Conservation (phyloP, 2,888 invertebrate species). For the Rhagium mordax region DNA sequence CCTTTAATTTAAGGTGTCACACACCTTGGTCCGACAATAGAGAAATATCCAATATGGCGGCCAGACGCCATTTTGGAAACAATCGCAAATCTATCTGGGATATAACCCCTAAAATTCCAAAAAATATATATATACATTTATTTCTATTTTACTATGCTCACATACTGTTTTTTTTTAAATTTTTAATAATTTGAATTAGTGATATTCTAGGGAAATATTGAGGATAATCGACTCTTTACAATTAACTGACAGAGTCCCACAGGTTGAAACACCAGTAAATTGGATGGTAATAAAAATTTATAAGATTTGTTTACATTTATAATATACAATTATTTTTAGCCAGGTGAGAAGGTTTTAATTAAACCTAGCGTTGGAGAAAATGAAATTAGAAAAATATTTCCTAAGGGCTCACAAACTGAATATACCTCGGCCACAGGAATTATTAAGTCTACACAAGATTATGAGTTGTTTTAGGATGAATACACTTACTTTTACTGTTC, state of each 20-base stretch:
- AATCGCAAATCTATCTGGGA: too few species aligned
- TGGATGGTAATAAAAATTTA: not conserved
- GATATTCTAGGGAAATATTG: slow-evolving; percentile 14
- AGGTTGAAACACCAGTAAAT: slow-evolving; percentile 16
- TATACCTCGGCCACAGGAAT: not conserved
- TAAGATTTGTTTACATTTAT: not conserved
- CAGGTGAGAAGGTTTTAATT: slow-evolving; percentile 14
- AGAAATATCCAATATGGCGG: too few species aligned
- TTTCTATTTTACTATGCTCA: too few species aligned
- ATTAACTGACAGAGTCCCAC: slow-evolving; percentile 11
- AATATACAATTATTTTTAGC: slow-evolving; percentile 1
- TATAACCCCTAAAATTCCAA: too few species aligned
- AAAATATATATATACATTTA: too few species aligned
- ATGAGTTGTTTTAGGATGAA: too few species aligned
- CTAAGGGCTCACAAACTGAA: slow-evolving; percentile 1
- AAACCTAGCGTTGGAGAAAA: not conserved
- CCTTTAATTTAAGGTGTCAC: too few species aligned
- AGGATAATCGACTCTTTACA: slow-evolving; percentile 23
- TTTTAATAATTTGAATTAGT: not conserved
- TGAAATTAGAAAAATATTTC: slow-evolving; percentile 14
- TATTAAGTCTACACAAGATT: slow-evolving; percentile 5
- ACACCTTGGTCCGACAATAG: too few species aligned
- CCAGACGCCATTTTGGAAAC: too few species aligned
- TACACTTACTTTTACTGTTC: too few species aligned
- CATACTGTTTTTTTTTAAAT: not conserved